A percentile compares a stretch with the other conserved stretches of the same genome.
phyloP scores from a whole-genome alignment of 2,888 invertebrate species.

The Neoitamus cyanurus region DNA sequence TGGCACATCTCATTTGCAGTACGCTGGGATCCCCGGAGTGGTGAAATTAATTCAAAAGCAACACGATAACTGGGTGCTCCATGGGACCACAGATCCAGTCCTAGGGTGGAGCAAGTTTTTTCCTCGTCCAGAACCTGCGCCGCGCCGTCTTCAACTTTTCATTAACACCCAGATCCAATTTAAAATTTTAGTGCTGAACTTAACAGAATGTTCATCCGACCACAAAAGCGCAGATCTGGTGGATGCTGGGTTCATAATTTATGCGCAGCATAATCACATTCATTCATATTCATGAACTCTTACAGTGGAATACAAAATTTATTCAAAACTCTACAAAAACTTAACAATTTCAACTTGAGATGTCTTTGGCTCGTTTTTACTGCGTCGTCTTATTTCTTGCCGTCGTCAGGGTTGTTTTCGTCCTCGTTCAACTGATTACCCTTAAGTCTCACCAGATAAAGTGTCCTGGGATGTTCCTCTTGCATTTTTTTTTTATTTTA shows the following conservation, averaged over 20 bases:
- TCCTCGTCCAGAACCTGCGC: background rate
- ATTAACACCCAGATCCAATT: slow-evolving; percentile 49
- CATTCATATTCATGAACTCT: slow-evolving; percentile 52
- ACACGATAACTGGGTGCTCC: background rate
- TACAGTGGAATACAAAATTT: slow-evolving; percentile 50
- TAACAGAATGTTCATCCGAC: slow-evolving; percentile 49
- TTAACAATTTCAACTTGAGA: slow-evolving; percentile 47
- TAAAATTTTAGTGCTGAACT: slow-evolving; percentile 50
- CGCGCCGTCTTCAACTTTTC: slow-evolving; percentile 34
- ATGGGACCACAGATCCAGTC: background rate
- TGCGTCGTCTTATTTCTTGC: slow-evolving; percentile 25
- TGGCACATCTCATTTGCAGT: background rate
- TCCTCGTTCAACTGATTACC: slow-evolving; percentile 44
- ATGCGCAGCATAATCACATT: slow-evolving; percentile 51
- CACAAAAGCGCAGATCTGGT: slow-evolving; percentile 50
- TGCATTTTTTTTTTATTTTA: background rate
- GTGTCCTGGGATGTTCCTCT: slow-evolving; percentile 24
- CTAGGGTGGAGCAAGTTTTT: background rate
- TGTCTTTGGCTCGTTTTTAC: slow-evolving; percentile 12
- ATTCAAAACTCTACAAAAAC: slow-evolving; percentile 51
- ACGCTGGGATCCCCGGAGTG: background rate
- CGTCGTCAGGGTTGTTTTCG: slow-evolving; percentile 41
- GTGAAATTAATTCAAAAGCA: background rate
- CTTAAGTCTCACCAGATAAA: slow-evolving; percentile 44
- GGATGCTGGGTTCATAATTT: slow-evolving; percentile 46